Evolutionary conservation across 2,888 invertebrate genomes (phyloP), one percentile per base, ranked within the genome.

Genomic region (Spicauda simplicius): DNA sequence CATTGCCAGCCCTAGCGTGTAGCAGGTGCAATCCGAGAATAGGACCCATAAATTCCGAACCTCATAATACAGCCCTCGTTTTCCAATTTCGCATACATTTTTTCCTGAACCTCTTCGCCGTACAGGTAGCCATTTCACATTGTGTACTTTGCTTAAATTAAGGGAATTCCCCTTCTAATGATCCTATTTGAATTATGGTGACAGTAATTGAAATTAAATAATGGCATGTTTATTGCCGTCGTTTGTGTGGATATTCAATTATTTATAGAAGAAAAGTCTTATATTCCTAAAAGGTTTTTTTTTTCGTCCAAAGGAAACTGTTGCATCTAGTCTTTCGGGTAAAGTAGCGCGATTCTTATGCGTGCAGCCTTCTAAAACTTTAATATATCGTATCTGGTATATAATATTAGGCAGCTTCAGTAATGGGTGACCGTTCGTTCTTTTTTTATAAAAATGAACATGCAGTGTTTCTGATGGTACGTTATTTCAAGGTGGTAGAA

Each of bases 31-130:
- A 76, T 78, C 71, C 73, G 76, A 76, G 80, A 82, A 84, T 86
- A 83, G 82, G 75, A 70, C 73, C 79, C 80, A 86, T 87, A 86
- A 86, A 87, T 86, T 85, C 78, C 72, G 73, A 74, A 82, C 81
- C 84, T 84, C 80, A 84, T 86, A 84, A 85, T 81, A 81, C 80
- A 77, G 78, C 82, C 84, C 82, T 80, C 79, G 78, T 78, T 81
- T 83, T 80, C 80, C 81, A 82, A 85, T 85, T 66, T 77, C 78
- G 80, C 79, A 83, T 84, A 81, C 76, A 80, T 80, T 80, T 76
- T 70, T 76, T 74, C 73, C 72, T 70, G 66, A 69, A 67, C 57
- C 64, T 65, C 66, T 53, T 48, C 62, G 61, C 63, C 57, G 41
- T 54, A 41, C 53, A 63, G 54, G 53, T 65, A 68, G 74, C 74